These are phyloP conservation scores for Barypeithes pellucidus DNA, from an alignment of 2,888 invertebrate genomes.

Conservation along the genomic window DNA sequence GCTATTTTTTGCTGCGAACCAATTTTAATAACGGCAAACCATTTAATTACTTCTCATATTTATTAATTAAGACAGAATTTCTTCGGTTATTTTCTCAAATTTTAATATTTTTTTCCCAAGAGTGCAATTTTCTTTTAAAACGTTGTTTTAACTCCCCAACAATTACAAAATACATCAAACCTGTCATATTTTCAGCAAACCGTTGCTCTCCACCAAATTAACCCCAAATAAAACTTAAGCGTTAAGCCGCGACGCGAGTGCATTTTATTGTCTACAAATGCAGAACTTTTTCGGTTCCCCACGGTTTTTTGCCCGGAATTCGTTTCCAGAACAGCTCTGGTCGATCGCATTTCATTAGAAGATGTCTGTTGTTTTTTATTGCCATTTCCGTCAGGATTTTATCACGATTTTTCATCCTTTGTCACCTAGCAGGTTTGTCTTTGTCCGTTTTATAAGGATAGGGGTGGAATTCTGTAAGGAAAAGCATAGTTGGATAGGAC, in stretches of 20 bases:
- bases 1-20: too few relatives aligned
- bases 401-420: constrained; percentile 5
- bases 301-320: constrained; percentile 32
- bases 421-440: not conserved
- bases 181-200: constrained; percentile 3
- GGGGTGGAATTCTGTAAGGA: constrained; percentile 9
- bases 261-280: constrained; percentile 44
- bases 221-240: constrained; percentile 40
- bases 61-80: too few relatives aligned
- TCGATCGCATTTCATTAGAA: constrained; percentile 38
- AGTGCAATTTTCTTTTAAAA: too few relatives aligned
- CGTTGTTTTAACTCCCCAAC: too few relatives aligned
- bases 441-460: not conserved
- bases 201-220: constrained; percentile 25
- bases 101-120: too few relatives aligned
- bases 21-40: too few relatives aligned
- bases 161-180: not conserved
- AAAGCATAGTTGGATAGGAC: too few relatives aligned
- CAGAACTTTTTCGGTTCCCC: constrained; percentile 33
- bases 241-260: constrained; percentile 39
- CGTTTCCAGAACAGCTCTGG: constrained; percentile 23
- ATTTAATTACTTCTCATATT: too few relatives aligned
- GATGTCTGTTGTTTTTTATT: constrained; percentile 37
- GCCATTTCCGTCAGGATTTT: constrained; percentile 25
- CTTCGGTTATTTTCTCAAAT: too few relatives aligned